Evolutionary conservation across 2,888 invertebrate species (phyloP).

Genomic region (Cataglyphis cursor): DNA sequence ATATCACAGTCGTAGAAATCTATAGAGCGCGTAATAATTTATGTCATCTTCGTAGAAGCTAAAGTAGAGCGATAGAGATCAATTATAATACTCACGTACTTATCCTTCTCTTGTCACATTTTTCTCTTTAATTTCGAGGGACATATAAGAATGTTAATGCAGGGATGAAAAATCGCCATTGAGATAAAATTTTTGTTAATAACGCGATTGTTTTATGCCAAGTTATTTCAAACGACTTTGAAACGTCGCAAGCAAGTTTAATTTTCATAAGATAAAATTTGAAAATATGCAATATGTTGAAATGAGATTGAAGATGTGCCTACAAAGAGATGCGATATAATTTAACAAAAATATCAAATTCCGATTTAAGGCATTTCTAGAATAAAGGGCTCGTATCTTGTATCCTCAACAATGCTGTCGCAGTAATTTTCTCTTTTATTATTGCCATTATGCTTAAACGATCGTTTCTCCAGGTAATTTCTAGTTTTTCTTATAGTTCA

Average conservation of each 20-base stretch:
- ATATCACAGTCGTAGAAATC: conserved; percentile 44
- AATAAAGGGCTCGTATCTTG: conserved; percentile 28
- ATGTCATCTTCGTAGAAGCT: conserved; percentile 24
- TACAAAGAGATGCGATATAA: neutral
- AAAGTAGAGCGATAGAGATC: conserved; percentile 38
- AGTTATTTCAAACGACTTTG: conserved; percentile 4
- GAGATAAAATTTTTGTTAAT: neutral
- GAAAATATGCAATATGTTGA: neutral
- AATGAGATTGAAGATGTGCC: neutral
- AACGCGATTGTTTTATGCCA: neutral
- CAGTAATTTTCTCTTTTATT: conserved; percentile 44
- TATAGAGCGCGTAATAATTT: conserved; percentile 50
- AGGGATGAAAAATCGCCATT: neutral
- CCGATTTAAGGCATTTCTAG: neutral
- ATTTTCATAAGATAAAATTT: conserved; percentile 12
- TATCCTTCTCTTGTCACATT: neutral
- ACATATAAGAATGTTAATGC: neutral
- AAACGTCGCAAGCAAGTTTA: neutral
- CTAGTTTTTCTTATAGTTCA: conserved; percentile 49
- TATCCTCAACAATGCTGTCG: conserved; percentile 28
- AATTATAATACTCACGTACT: conserved; percentile 10
- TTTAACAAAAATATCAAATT: conserved; percentile 26
- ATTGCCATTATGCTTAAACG: conserved; percentile 43
- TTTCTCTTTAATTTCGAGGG: conserved; percentile 1
- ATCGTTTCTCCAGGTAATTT: conserved; percentile 35